phyloP scores from a whole-genome alignment of 2,113 vertebrate species.

The Pleuronectes platessa region DNA sequence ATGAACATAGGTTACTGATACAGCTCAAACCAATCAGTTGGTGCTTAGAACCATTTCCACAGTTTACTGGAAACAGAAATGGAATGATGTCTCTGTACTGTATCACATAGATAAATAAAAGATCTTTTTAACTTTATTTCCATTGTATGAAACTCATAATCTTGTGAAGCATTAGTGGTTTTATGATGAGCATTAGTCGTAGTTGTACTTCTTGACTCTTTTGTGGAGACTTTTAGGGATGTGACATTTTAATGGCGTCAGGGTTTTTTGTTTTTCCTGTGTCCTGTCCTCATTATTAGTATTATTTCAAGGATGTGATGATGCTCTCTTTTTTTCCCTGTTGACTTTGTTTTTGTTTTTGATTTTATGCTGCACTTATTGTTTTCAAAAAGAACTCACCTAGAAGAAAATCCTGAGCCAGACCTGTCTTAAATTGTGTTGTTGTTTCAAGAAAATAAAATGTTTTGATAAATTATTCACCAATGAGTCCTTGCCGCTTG shows the following conservation, averaged over 20 bases:
- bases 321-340: constrained; percentile 51
- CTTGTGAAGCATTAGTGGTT: constrained; percentile 79
- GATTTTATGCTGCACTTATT: constrained; percentile 80
- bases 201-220: constrained; percentile 77
- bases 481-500: not conserved
- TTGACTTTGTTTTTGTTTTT: constrained; percentile 67
- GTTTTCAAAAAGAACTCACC: constrained; percentile 73
- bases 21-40: constrained; percentile 75
- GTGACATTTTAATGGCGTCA: constrained; percentile 68
- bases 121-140: constrained; percentile 52
- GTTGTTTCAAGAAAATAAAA: constrained; percentile 81
- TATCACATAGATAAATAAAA: constrained; percentile 71
- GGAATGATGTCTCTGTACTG: constrained; percentile 85
- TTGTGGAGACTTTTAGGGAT: constrained; percentile 73
- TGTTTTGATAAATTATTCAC: constrained; percentile 82
- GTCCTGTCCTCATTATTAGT: constrained; percentile 68
- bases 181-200: constrained; percentile 75
- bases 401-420: constrained; percentile 83
- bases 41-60: constrained; percentile 83
- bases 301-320: constrained; percentile 72
- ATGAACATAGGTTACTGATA: constrained; percentile 61
- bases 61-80: constrained; percentile 56
- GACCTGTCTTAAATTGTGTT: constrained; percentile 86
- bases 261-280: constrained; percentile 42
- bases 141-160: constrained; percentile 76